Base-by-base conservation (phyloP, 2,113 vertebrate genomes). In the Myiagra hebetior region DNA sequence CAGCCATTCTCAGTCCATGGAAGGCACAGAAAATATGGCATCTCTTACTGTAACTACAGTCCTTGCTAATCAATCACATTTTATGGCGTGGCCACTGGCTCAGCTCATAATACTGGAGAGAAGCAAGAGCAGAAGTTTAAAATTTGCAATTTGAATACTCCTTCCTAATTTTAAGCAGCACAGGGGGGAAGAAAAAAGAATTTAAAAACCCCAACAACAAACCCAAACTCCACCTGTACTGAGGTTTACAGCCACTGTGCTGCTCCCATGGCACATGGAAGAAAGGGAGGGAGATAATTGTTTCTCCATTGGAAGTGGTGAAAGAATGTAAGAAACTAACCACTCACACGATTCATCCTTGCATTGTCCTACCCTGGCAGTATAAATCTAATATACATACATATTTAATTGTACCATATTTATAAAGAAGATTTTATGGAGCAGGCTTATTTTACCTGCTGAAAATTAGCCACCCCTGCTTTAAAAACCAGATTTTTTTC, bases 391-490 rank as follows among this genome's bases (percentile, higher is more conserved):
- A 86, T 88, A 93, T 88, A 82, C 80, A 63, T 50, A 64, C 89
- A 82, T 82, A 85, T 95, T 97, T 94, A 94, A 96, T 91, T 91
- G 67, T 89, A 79, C 57, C n/a, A 65, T 23, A 86, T 95, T 96
- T 93, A 94, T 77, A 74, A 52, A 94, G 75, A 95, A 56, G 44
- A 49, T 59, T 86, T 90, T 84, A 49, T 83, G 69, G 85, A 82
- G 68, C 69, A 97, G 60, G 16, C 46, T 65, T 82, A 65, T 89
- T 96, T 96, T 94, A 91, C 91, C 87, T 88, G 53, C 73, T 72
- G 83, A 91, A 97, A 97, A 97, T 97, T 93, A 97, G 91, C 65
- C 59, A 95, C 86, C 79, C 89, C 92, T 97, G 80, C 95, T 95
- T 95, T 60, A 98, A 95, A 96, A 95, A 87, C 79, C 74, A 68